Evolutionary conservation across 2,888 invertebrate genomes (phyloP).

Genomic region (Synergus japonicus): DNA sequence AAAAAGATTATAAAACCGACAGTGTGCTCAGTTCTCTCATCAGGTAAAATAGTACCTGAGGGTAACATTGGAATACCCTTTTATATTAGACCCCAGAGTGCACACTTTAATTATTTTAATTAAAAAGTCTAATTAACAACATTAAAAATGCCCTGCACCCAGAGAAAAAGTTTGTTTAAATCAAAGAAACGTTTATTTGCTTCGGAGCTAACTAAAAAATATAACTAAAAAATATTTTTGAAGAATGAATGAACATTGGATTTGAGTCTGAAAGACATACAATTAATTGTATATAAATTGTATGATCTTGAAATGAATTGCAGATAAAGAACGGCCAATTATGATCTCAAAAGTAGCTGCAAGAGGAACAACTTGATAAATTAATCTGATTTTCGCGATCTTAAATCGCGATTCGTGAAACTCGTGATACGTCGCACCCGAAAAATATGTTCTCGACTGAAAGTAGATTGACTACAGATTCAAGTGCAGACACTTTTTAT

Average conservation of each 20-base stretch:
- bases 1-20: conserved; percentile 23
- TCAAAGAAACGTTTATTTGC: no score
- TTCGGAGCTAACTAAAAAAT: no score
- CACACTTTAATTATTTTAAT: background rate
- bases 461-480: background rate
- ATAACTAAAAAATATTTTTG: no score
- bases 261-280: background rate
- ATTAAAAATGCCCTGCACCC: background rate
- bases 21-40: background rate
- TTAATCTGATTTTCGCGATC: conserved; percentile 15
- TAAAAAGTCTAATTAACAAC: background rate
- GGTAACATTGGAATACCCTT: background rate
- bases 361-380: background rate
- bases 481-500: background rate
- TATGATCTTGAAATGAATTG: background rate
- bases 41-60: background rate
- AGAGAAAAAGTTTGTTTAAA: no score
- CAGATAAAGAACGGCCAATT: background rate
- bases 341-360: background rate
- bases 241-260: no score
- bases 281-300: no score
- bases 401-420: conserved; percentile 19
- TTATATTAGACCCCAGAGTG: background rate
- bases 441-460: conserved; percentile 7
- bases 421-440: background rate